Evolutionary conservation across 2,797 vertebrate species (phyloP).

Genomic region (Pseudomugil gertrudae): DNA sequence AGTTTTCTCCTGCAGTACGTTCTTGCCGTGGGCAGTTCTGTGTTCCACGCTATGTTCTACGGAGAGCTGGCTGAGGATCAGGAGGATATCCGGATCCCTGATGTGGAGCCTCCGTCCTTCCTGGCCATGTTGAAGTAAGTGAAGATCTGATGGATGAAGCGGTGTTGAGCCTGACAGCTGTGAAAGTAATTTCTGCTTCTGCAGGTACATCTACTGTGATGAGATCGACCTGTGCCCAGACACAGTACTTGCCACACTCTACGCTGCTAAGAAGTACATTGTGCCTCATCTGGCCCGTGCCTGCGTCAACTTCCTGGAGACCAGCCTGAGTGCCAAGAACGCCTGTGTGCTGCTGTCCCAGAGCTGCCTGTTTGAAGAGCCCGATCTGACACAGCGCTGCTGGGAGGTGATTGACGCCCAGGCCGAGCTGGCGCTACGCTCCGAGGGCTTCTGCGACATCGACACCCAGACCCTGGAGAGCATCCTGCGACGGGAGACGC

Average conservation of each 20-base stretch:
- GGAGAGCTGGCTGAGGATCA: conserved; percentile 97
- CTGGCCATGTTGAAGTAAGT: conserved; percentile 95
- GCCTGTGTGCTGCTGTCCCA: conserved; percentile 97
- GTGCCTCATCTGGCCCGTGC: conserved; percentile 95
- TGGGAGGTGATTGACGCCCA: conserved; percentile 79
- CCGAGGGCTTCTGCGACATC: conserved; percentile 97
- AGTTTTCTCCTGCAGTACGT: conserved; percentile 87
- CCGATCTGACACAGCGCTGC: conserved; percentile 91
- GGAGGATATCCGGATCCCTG: conserved; percentile 98
- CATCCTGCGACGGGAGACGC: conserved; percentile 94
- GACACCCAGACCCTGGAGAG: conserved; percentile 93
- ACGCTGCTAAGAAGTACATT: conserved; percentile 98
- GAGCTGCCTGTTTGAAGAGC: conserved; percentile 97
- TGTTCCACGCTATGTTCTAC: conserved; percentile 99
- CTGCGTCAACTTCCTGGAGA: conserved; percentile 97
- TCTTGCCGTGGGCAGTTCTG: conserved; percentile 97
- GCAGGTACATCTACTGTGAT: conserved; percentile 95
- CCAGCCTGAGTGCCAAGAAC: conserved; percentile 95
- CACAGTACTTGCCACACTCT: conserved; percentile 95
- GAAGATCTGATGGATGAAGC: not conserved
- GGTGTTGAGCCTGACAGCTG: not conserved
- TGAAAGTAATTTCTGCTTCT: not conserved
- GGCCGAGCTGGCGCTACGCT: conserved; percentile 93
- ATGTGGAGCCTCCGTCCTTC: conserved; percentile 96
- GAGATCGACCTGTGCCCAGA: conserved; percentile 97